These are phyloP conservation scores for Mastacembelus armatus DNA, from an alignment of 2,797 vertebrate genomes.

Conservation along the genomic window DNA sequence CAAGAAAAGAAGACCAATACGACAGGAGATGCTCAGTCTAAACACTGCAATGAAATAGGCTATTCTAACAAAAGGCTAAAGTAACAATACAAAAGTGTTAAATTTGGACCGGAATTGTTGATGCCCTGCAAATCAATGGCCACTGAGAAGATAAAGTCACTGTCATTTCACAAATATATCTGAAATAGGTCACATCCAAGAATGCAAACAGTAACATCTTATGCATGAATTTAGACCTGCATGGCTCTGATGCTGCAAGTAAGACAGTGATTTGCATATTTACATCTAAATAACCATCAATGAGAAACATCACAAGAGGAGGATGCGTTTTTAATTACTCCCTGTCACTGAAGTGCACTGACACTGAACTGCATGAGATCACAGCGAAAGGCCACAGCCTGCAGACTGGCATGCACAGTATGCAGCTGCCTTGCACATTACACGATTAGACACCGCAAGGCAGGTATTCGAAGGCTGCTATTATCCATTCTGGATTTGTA, in stretches of 20 bases:
- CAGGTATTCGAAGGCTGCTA: conserved; percentile 45
- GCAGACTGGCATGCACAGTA: conserved; percentile 53
- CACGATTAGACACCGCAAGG: conserved; percentile 36
- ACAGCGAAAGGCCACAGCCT: conserved; percentile 41
- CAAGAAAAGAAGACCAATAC: not conserved
- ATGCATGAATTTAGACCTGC: not conserved
- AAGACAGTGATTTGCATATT: conserved; percentile 48
- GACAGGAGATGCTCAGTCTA: not conserved
- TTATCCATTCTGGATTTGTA: conserved; percentile 9
- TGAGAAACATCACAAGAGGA: conserved; percentile 42
- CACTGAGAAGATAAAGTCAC: conserved; percentile 16
- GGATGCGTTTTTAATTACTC: conserved; percentile 58
- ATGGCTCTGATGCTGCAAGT: conserved; percentile 4
- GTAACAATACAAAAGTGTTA: conserved; percentile 1
- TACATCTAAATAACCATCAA: conserved; percentile 52
- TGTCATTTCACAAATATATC: conserved; percentile 17
- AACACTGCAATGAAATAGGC: conserved; percentile 18
- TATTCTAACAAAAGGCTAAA: conserved; percentile 20
- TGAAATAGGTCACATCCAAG: conserved; percentile 30
- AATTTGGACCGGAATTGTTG: conserved; percentile 7
- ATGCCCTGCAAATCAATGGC: conserved; percentile 14
- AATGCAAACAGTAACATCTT: conserved; percentile 4
- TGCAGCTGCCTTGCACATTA: conserved; percentile 55
- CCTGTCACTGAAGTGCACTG: conserved; percentile 45
- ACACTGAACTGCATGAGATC: conserved; percentile 52